phyloP scores from a whole-genome alignment of 2,113 vertebrate genomes.

The Lathamus discolor region DNA sequence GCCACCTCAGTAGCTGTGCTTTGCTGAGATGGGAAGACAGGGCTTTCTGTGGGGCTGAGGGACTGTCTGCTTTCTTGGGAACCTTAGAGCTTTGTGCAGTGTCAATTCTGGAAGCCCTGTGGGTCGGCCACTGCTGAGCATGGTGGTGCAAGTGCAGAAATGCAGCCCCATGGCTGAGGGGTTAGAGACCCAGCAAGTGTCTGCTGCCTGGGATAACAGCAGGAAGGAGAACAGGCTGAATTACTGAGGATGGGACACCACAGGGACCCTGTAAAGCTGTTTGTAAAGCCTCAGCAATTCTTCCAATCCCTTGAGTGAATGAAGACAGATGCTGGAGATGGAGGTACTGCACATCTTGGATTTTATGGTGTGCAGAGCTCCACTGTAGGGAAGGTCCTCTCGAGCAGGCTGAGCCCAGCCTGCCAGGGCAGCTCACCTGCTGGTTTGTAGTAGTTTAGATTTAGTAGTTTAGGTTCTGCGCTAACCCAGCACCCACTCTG shows the following conservation, averaged over 20 bases:
- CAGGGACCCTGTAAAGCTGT: neutral
- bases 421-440: neutral
- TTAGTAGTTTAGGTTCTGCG: neutral
- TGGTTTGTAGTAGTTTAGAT: neutral
- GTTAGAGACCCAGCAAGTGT: neutral
- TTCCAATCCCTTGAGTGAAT: neutral
- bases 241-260: neutral
- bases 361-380: neutral
- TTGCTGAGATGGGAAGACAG: neutral
- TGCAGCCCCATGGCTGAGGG: neutral
- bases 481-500: neutral
- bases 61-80: neutral
- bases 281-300: neutral
- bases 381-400: neutral
- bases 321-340: neutral
- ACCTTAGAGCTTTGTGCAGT: neutral
- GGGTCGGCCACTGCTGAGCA: fast-evolving
- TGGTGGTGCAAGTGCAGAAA: neutral
- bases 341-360: neutral
- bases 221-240: neutral
- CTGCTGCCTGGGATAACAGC: neutral
- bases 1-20: neutral
- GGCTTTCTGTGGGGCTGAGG: neutral
- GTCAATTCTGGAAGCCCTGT: fast-evolving
- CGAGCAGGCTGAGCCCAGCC: neutral